phyloP scores from a whole-genome alignment of 2,797 vertebrate species.

The Sebastes itinus region DNA sequence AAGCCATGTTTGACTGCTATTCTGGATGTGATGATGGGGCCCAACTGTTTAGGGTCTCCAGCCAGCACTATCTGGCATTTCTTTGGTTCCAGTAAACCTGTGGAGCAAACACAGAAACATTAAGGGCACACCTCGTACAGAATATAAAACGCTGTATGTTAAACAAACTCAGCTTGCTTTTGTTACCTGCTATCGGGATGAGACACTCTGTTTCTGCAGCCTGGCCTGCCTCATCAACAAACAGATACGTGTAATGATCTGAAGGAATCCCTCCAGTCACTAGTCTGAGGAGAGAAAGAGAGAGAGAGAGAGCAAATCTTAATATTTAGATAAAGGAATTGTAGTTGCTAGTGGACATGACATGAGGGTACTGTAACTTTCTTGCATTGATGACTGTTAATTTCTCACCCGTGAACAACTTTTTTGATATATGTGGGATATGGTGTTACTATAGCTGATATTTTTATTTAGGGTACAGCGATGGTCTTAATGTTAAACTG shows the following conservation, averaged over 20 bases:
- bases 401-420: not conserved
- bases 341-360: not conserved
- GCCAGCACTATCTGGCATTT: constrained; percentile 87
- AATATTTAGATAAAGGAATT: not conserved
- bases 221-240: constrained; percentile 87
- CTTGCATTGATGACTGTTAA: not conserved
- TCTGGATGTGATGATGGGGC: constrained; percentile 84
- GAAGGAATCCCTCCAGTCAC: constrained; percentile 77
- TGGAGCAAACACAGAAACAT: not conserved
- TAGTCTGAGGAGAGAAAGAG: constrained; percentile 69
- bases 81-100: constrained; percentile 62
- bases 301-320: not conserved
- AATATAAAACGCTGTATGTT: not conserved
- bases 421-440: not conserved
- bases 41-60: constrained; percentile 87
- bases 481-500: not conserved
- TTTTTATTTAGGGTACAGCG: not conserved
- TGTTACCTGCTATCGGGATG: constrained; percentile 82
- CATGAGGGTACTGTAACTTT: not conserved
- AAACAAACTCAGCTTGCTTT: not conserved
- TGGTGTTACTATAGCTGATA: not conserved
- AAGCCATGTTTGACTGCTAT: constrained; percentile 82
- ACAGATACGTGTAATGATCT: constrained; percentile 83
- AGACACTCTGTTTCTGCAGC: constrained; percentile 82
- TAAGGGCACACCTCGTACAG: not conserved